phyloP scores from a whole-genome alignment of 2,113 vertebrate species.

The Ochotona curzoniae region DNA sequence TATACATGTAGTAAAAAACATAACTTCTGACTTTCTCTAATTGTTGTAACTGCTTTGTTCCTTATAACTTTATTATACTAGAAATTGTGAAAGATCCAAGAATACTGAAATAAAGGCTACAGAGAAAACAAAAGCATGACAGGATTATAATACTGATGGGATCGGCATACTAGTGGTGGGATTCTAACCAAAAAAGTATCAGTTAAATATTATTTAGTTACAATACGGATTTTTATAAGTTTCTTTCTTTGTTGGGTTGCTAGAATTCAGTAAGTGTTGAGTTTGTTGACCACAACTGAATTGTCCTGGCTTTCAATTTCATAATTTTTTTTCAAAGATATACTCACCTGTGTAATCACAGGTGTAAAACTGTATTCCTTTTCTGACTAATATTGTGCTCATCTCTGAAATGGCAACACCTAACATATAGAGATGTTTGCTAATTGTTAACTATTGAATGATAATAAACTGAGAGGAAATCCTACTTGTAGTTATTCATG shows the following conservation, averaged over 20 bases:
- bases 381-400: background rate
- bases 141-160: background rate
- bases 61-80: background rate
- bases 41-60: background rate
- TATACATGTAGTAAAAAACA: background rate
- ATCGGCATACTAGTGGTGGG: background rate
- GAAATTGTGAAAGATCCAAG: slow-evolving; percentile 40
- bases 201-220: background rate
- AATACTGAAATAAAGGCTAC: background rate
- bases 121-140: background rate
- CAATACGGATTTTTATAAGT: background rate
- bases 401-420: background rate
- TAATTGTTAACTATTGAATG: slow-evolving; percentile 3
- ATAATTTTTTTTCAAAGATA: background rate
- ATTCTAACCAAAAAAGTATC: background rate
- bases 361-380: background rate
- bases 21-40: background rate
- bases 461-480: background rate
- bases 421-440: background rate
- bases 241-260: background rate
- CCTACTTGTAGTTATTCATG: background rate
- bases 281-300: background rate
- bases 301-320: background rate
- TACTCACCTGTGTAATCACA: background rate
- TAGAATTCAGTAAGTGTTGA: background rate